phyloP scores from a whole-genome alignment of 2,888 invertebrate species.

The Neoascia interrupta region DNA sequence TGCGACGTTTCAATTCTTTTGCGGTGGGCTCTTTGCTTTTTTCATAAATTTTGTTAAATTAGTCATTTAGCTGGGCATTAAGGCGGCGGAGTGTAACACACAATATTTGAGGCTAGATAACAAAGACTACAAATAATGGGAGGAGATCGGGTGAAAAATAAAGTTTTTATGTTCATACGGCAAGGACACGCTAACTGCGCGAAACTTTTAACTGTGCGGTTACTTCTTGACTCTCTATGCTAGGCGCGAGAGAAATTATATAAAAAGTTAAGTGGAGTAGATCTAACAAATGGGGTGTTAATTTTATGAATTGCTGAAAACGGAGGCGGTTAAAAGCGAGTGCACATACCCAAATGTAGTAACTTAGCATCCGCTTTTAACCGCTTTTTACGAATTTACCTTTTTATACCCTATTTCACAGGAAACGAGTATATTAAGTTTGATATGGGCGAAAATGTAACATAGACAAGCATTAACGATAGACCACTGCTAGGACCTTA shows the following conservation, averaged over 20 bases:
- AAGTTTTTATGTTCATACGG: constrained; percentile 8
- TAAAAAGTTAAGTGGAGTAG: constrained; percentile 5
- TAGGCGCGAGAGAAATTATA: background rate
- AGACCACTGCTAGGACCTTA: too few species aligned
- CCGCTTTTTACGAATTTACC: too few species aligned
- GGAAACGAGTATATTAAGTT: too few species aligned
- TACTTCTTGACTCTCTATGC: background rate
- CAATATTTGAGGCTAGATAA: background rate
- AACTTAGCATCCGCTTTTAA: too few species aligned
- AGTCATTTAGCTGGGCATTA: background rate
- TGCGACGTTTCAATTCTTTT: background rate
- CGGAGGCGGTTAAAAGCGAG: background rate
- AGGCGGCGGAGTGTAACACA: background rate
- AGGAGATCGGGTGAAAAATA: background rate
- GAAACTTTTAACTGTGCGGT: background rate
- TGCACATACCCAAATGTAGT: background rate
- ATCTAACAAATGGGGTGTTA: constrained; percentile 6
- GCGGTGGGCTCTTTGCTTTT: background rate
- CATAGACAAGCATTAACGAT: too few species aligned
- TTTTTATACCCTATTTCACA: too few species aligned
- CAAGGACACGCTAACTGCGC: background rate
- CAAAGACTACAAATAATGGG: background rate
- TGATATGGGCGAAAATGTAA: too few species aligned
- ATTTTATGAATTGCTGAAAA: constrained; percentile 4
- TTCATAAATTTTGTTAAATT: constrained; percentile 36